Evolutionary conservation across 2,888 invertebrate genomes (phyloP).

Genomic region (Heliconius erato): DNA sequence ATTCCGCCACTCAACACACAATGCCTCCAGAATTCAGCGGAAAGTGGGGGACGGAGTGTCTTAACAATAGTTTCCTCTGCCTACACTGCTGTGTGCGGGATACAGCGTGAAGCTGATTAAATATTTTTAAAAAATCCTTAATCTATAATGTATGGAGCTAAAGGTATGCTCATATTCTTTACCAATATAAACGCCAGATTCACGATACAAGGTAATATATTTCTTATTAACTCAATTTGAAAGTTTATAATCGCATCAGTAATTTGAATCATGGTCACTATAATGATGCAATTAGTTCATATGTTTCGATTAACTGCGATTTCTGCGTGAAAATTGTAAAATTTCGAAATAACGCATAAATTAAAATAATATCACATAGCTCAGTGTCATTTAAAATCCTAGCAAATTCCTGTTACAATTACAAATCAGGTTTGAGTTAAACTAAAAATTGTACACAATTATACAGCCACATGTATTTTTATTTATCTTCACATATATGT

Average conservation of each 20-base stretch:
- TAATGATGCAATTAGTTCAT: constrained; percentile 31
- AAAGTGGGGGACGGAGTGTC: no score
- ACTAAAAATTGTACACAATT: background rate
- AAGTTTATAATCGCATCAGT: background rate
- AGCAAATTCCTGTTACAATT: background rate
- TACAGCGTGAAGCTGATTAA: no score
- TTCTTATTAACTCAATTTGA: background rate
- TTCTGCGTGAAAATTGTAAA: constrained; percentile 9
- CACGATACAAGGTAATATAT: background rate
- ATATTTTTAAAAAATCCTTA: background rate
- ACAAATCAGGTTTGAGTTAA: background rate
- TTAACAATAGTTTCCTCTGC: no score
- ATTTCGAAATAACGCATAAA: constrained; percentile 13
- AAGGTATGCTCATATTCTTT: background rate
- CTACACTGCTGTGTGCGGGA: no score
- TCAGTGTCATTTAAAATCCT: background rate
- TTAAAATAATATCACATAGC: background rate
- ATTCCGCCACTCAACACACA: no score
- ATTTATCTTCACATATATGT: background rate
- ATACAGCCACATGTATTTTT: no score
- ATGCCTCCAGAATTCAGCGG: no score
- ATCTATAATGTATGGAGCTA: background rate
- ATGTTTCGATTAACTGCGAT: constrained; percentile 11
- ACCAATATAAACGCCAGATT: constrained; percentile 14
- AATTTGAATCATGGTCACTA: constrained; percentile 13